Evolutionary conservation across 2,113 vertebrate genomes (phyloP).

Genomic region (Syngnathus typhle): DNA sequence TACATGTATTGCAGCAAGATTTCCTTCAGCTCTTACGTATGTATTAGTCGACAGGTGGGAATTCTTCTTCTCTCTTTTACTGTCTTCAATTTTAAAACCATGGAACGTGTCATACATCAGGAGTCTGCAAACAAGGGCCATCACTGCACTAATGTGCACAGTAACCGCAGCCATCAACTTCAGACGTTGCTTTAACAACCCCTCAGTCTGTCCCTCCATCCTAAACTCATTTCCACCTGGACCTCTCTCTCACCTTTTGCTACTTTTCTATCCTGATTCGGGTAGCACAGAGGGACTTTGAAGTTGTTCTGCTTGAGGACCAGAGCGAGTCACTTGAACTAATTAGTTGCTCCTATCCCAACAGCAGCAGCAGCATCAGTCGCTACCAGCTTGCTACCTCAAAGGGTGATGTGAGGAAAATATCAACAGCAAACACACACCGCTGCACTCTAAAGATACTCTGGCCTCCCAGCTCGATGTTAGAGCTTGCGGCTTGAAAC

Average conservation of each 20-base stretch:
- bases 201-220: conserved; percentile 20
- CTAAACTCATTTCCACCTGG: conserved; percentile 30
- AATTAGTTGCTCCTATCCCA: conserved; percentile 72
- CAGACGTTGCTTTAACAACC: conserved; percentile 22
- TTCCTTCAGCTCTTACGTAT: neutral
- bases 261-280: conserved; percentile 33
- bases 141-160: conserved; percentile 5
- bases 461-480: conserved; percentile 29
- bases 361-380: conserved; percentile 58
- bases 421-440: conserved; percentile 39
- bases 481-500: conserved; percentile 28
- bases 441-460: conserved; percentile 52
- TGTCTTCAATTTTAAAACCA: conserved; percentile 1
- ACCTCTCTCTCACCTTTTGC: conserved; percentile 9
- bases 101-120: conserved; percentile 29
- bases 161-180: conserved; percentile 12
- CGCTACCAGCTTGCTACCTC: conserved; percentile 46
- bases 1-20: conserved; percentile 6
- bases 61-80: conserved; percentile 47
- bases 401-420: conserved; percentile 58
- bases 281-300: conserved; percentile 61
- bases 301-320: conserved; percentile 54
- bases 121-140: conserved; percentile 30
- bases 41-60: conserved; percentile 52
- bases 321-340: conserved; percentile 52